Base-by-base conservation (phyloP, 2,797 vertebrate species). In the Hydrophis major region DNA sequence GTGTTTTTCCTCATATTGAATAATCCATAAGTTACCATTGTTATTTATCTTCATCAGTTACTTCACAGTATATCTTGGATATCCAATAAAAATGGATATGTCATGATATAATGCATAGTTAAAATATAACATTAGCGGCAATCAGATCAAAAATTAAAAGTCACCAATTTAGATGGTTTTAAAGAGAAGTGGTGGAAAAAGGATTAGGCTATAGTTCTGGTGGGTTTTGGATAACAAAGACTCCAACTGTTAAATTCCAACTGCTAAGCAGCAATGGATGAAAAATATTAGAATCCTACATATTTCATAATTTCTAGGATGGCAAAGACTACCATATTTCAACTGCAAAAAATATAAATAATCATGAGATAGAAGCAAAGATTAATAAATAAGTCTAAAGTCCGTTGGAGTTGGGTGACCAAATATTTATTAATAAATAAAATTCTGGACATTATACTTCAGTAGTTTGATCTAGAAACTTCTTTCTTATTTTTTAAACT, bases 41-140 rank as follows among this genome's bases (percentile, higher is more conserved):
- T 90, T 95, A 92, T 89, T 94, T 66, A 93, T 88, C 89, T 78
- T 92, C 96, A 96, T 96, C 66, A 93, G 96, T 94, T 95, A 69
- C 57, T 94, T 25, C 94, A 60, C 89, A 95, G 92, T 63, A 6
- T 93, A 86, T 94, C 92, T 97, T 93, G 88, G 88, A 88, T 96
- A 78, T 8, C 6, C 69, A 42, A 18, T 78, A 32, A 42, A 78
- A 78, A 78, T 42, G 32, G 18, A 42, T 42, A 78, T 42, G 69
- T 37, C 32, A 22, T 42, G 3, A 78, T 78, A 37, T 42, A 78
- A 78, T 42, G 18, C 69, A 78, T 42, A 78, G 7, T 78, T 78
- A 78, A 78, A 74, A 37, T 22, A 20, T 42, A 42, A 37, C 7
- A 42, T 78, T 78, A 78, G 16, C 18, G 42, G 32, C 69, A 37